Evolutionary conservation across 2,113 vertebrate species (phyloP), one percentile per base, ranked within the genome.

Genomic region (Felis chaus): DNA sequence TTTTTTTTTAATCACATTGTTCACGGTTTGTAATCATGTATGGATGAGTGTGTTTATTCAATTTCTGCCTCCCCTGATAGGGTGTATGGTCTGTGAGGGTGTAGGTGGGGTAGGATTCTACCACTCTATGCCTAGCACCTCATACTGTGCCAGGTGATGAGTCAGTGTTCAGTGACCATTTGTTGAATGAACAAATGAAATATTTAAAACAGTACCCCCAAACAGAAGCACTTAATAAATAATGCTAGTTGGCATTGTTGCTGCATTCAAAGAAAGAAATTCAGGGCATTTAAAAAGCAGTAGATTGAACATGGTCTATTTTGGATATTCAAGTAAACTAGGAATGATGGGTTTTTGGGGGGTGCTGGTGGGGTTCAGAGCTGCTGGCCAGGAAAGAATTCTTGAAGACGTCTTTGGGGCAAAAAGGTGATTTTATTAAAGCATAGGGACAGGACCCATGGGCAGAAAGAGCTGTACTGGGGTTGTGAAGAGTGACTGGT

Each of bases 261-360:
- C n/a, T 81, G 13, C 25, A 92, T 39, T 93, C 74, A 87, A 61
- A 92, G 95, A 48, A 93, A 94, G 53, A 89, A 69, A 86, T 85
- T 85, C 11, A n/a, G 66, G 27, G 48, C 33, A 71, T 95, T 95
- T 90, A 63, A 90, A 96, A 94, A 66, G 53, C 48, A 57, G 6
- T 65, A 41, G 33, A 66, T 61, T 71, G 82, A 84, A 89, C 63
- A 84, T 21, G 39, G 7, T 19, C 48, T 94, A 63, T 65, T 87
- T 89, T 96, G 61, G 55, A 90, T 88, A 57, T 65, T 94, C 41
- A 90, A n/a, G 94, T 92, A 92, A 85, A 65, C 25, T 45, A 61
- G 81, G 45, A 61, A 61, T 61, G 21, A 61, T 23, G 57, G 19
- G 19, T 57, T 57, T 57, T 57, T 21, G 55, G 55, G 55, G 55